phyloP scores from a whole-genome alignment of 2,113 vertebrate genomes.

The Hippocampus mohnikei region DNA sequence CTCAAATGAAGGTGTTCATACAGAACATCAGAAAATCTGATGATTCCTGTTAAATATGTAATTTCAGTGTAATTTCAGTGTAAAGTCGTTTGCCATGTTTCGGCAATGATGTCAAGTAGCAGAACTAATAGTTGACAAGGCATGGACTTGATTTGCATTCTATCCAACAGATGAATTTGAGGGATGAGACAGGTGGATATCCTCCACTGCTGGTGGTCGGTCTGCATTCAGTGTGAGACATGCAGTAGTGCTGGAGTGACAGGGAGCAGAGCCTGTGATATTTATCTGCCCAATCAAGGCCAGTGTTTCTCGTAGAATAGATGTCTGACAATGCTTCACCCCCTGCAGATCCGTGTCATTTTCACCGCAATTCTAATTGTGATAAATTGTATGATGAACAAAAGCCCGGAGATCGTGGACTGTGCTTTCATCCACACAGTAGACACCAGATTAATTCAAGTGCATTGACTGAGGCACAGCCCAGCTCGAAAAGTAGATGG shows the following conservation, averaged over 20 bases:
- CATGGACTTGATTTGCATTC: conserved; percentile 52
- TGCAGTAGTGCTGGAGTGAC: conserved; percentile 47
- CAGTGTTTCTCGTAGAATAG: conserved; percentile 36
- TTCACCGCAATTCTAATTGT: conserved; percentile 29
- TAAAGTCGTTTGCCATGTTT: background rate
- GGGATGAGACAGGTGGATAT: conserved; percentile 31
- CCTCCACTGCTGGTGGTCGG: conserved; percentile 51
- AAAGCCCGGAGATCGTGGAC: conserved; percentile 14
- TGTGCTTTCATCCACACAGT: conserved; percentile 20
- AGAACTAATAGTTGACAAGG: conserved; percentile 18
- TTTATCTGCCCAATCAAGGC: conserved; percentile 74
- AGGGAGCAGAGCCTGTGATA: conserved; percentile 55
- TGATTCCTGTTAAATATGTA: conserved; percentile 14
- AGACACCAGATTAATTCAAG: conserved; percentile 36
- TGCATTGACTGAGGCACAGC: background rate
- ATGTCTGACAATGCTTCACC: conserved; percentile 49
- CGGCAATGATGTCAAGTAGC: background rate
- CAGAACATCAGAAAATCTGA: conserved; percentile 15
- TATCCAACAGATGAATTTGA: conserved; percentile 44
- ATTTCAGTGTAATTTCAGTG: too few species aligned
- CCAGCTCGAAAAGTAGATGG: background rate
- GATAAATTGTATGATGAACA: conserved; percentile 52
- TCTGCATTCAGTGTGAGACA: conserved; percentile 53
- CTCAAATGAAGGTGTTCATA: conserved; percentile 9
- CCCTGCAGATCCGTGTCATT: conserved; percentile 42